phyloP scores from a whole-genome alignment of 1,140 invertebrate species.

The Drosophila obscura region DNA sequence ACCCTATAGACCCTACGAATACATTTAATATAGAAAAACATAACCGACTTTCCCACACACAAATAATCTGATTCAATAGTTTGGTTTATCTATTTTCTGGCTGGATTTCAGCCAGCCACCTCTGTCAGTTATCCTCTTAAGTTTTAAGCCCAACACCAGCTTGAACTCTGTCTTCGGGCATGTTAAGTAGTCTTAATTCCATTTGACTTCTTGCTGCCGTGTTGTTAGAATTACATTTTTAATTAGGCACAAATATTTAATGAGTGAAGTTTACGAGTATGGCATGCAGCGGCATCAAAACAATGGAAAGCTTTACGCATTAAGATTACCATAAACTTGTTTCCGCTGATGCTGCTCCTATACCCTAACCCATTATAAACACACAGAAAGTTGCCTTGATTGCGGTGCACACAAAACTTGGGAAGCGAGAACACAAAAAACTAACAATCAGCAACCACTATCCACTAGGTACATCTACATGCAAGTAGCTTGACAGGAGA shows the following conservation, averaged over 20 bases:
- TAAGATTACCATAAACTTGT: conserved; percentile 74
- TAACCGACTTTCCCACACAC: no score
- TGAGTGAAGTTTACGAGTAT: conserved; percentile 54
- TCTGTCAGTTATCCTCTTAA: neutral
- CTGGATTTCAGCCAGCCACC: no score
- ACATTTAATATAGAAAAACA: no score
- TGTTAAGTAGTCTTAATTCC: neutral
- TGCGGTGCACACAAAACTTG: no score
- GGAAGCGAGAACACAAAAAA: no score
- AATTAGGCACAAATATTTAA: conserved; percentile 73
- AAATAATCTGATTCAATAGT: no score
- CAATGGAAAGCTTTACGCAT: conserved; percentile 63
- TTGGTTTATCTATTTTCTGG: no score
- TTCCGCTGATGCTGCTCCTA: conserved; percentile 34
- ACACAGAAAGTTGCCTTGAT: no score
- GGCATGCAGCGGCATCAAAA: conserved; percentile 42
- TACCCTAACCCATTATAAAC: neutral
- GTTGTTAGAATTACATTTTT: conserved; percentile 61
- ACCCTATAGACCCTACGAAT: no score
- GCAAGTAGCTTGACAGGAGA: no score
- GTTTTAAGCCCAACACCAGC: conserved; percentile 1
- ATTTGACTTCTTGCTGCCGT: conserved; percentile 7
- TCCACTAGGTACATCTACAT: no score
- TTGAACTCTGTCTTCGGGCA: conserved; percentile 1
- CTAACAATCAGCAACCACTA: no score